Conservation (phyloP, 2,113 vertebrate species). For the Scomber scombrus region DNA sequence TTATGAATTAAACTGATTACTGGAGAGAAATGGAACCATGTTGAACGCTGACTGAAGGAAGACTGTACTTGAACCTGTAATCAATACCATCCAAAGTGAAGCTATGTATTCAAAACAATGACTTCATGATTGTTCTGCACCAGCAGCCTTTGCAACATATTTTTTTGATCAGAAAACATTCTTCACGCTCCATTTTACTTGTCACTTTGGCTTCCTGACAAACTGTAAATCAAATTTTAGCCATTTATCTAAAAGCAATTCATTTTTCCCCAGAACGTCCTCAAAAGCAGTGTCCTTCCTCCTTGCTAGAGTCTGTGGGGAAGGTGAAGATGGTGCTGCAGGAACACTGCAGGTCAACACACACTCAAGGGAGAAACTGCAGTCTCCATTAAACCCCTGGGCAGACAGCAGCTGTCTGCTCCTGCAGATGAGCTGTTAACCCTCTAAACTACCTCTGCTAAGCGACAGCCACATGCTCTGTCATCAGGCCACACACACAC, state of each 20-base stretch:
- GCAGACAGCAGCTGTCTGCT: conserved; percentile 62
- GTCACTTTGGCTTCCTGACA: conserved; percentile 46
- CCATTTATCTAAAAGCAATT: conserved; percentile 54
- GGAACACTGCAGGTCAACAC: conserved; percentile 72
- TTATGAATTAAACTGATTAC: conserved; percentile 1
- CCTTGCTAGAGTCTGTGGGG: conserved; percentile 19
- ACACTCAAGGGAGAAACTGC: conserved; percentile 53
- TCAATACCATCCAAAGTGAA: not conserved
- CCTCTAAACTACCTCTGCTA: conserved; percentile 27
- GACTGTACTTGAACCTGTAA: not conserved
- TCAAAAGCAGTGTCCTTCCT: conserved; percentile 53
- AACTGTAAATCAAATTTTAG: conserved; percentile 49
- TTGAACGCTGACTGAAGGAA: too few relatives aligned
- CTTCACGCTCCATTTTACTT: conserved; percentile 27
- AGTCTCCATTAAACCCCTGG: conserved; percentile 73
- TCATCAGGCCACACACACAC: conserved; percentile 51
- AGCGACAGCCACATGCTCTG: conserved; percentile 17
- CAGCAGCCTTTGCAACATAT: not conserved
- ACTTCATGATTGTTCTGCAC: not conserved
- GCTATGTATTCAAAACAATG: not conserved
- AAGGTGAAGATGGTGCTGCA: conserved; percentile 71
- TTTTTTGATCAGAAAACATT: conserved; percentile 21
- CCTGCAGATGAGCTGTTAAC: conserved; percentile 68
- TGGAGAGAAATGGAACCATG: not conserved
- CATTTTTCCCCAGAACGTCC: conserved; percentile 15